Conservation (phyloP, 2,113 vertebrate species). For the Xiphorhynchus elegans region DNA sequence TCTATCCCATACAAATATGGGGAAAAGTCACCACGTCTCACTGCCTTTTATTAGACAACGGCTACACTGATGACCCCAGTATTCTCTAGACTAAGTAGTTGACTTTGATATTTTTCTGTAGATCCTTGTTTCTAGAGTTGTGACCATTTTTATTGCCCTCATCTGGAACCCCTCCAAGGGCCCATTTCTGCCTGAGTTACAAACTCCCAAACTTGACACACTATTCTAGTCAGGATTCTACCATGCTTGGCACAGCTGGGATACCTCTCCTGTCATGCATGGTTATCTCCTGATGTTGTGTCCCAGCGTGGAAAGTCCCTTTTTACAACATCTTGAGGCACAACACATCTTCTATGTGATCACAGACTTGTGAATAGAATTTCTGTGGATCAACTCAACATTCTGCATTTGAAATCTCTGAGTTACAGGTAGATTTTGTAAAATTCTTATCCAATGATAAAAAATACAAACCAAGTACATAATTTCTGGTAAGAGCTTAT, state of each 20-base stretch:
- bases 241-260: rapidly evolving
- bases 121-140: background rate
- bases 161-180: background rate
- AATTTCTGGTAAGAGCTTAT: background rate
- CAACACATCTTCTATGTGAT: background rate
- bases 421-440: background rate
- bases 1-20: background rate
- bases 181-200: background rate
- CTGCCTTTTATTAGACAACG: background rate
- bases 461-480: rapidly evolving
- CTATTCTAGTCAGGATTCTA: background rate
- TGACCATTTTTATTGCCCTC: background rate
- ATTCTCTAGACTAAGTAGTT: background rate
- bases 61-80: too few relatives aligned
- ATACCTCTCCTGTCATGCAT: background rate
- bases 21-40: background rate
- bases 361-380: background rate
- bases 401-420: background rate
- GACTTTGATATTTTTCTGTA: background rate
- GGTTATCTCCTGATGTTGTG: background rate
- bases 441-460: background rate
- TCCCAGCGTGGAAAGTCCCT: background rate
- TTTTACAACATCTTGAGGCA: background rate
- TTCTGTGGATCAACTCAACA: background rate
- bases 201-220: background rate